Conservation (phyloP, 2,888 invertebrate genomes). For the Allygus modestus region DNA sequence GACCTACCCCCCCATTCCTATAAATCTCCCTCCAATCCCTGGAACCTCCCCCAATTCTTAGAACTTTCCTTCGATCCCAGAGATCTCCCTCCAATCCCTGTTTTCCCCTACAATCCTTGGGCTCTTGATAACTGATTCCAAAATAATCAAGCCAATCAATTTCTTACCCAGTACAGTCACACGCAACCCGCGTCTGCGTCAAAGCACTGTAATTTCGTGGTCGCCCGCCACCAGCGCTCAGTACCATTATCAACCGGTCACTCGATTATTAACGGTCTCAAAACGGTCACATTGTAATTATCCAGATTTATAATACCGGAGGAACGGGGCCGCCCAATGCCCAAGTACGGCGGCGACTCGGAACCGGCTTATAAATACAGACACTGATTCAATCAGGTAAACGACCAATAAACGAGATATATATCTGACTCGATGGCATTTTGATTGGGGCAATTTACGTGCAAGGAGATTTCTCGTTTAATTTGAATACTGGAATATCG, state of each 20-base stretch:
- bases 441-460: constrained; percentile 31
- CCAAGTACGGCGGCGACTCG: neutral
- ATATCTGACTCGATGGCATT: constrained; percentile 9
- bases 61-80: too few relatives aligned
- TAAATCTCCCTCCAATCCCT: too few relatives aligned
- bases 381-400: constrained; percentile 33
- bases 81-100: too few relatives aligned
- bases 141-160: too few relatives aligned
- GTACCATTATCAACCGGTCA: constrained; percentile 1
- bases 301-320: constrained; percentile 13
- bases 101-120: too few relatives aligned
- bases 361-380: neutral
- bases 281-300: constrained; percentile 26
- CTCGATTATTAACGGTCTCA: neutral
- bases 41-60: too few relatives aligned
- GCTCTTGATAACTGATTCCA: too few relatives aligned
- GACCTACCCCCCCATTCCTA: too few relatives aligned
- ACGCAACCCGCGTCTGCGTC: neutral
- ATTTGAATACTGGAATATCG: neutral
- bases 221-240: neutral
- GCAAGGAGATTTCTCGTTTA: neutral
- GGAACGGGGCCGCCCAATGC: constrained; percentile 6
- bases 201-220: constrained; percentile 11
- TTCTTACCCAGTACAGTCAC: too few relatives aligned
- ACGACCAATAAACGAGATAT: constrained; percentile 24